Conservation (phyloP, 2,797 vertebrate species). For the Myripristis murdjan region DNA sequence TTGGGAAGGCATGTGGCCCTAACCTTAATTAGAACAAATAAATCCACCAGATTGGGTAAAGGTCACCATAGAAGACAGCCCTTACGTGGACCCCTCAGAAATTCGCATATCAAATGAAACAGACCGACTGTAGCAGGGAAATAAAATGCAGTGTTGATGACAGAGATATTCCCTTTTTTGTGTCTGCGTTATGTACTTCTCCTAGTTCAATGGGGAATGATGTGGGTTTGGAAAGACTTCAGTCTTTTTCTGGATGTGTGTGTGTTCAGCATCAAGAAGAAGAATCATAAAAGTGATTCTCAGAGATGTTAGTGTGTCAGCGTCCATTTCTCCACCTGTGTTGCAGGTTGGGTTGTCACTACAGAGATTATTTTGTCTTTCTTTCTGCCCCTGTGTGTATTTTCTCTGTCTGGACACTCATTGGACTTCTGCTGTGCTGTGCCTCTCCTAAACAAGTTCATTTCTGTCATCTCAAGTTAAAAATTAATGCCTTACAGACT, state of each 20-base stretch:
- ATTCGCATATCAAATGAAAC: conserved; percentile 29
- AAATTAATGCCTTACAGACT: no score
- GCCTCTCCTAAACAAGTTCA: no score
- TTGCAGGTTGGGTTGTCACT: conserved; percentile 7
- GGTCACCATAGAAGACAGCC: conserved; percentile 47
- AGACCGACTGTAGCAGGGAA: not conserved
- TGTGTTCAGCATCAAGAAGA: not conserved
- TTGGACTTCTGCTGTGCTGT: conserved; percentile 1
- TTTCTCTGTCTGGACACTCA: not conserved
- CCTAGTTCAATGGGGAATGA: not conserved
- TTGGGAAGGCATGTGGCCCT: conserved; percentile 65
- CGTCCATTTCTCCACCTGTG: no score
- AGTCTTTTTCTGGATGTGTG: not conserved
- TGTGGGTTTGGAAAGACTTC: not conserved
- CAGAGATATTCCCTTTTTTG: not conserved
- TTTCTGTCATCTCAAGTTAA: no score
- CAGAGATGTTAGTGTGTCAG: not conserved
- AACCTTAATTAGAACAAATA: conserved; percentile 83
- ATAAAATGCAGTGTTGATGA: not conserved
- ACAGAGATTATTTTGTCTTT: conserved; percentile 7
- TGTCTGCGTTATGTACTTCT: not conserved
- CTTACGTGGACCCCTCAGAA: conserved; percentile 22
- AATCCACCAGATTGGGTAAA: conserved; percentile 62
- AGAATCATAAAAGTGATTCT: no score
- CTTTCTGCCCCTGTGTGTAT: conserved; percentile 1